These are phyloP conservation scores for Lanius ludovicianus DNA, from an alignment of 2,113 vertebrate genomes.

Conservation along the genomic window DNA sequence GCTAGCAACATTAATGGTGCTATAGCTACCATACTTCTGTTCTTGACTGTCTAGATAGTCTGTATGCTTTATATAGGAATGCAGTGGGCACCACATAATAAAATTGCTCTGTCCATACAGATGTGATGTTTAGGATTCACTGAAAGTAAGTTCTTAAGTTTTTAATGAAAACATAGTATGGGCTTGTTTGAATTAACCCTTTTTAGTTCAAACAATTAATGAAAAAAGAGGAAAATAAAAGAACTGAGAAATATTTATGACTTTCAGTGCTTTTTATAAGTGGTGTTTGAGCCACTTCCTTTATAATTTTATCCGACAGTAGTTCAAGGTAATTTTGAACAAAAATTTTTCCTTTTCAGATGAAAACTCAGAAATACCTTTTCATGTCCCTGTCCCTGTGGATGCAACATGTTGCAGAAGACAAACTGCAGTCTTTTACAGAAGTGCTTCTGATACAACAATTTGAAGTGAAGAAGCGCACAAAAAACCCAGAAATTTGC, in stretches of 20 bases:
- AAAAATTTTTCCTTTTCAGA: constrained; percentile 67
- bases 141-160: neutral
- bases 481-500: constrained; percentile 65
- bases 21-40: neutral
- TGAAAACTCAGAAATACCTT: constrained; percentile 79
- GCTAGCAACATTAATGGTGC: neutral
- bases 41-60: neutral
- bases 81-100: neutral
- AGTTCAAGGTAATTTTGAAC: neutral
- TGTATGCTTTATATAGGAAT: neutral
- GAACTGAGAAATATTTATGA: neutral
- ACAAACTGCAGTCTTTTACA: constrained; percentile 85
- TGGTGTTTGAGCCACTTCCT: neutral
- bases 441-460: constrained; percentile 82
- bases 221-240: neutral
- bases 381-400: constrained; percentile 78
- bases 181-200: neutral
- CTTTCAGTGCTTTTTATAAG: neutral
- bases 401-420: constrained; percentile 91
- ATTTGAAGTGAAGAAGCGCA: constrained; percentile 68
- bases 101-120: neutral
- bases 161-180: neutral
- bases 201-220: neutral
- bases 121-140: neutral
- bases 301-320: neutral